A percentile compares a stretch with the other conserved stretches of the same genome.
Evolutionary conservation across 2,888 invertebrate genomes (phyloP).

Genomic region (Eupithecia dodoneata): DNA sequence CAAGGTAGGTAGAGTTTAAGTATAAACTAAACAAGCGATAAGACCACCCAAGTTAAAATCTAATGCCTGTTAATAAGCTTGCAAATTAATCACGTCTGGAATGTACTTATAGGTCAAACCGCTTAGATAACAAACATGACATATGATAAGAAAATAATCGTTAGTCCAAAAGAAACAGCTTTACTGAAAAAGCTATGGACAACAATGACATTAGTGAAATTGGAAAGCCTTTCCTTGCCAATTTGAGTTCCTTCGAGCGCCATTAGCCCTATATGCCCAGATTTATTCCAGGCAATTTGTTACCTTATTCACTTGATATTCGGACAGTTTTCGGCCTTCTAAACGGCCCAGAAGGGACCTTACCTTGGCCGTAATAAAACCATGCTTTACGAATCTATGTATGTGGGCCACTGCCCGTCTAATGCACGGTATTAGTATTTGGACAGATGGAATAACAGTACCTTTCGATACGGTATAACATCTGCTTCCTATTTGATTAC

Average conservation of each 20-base stretch:
- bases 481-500: neutral
- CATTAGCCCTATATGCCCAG: neutral
- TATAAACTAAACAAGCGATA: slow-evolving; percentile 10
- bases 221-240: no score
- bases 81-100: slow-evolving; percentile 40
- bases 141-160: neutral
- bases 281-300: neutral
- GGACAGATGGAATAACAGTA: neutral
- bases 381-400: neutral
- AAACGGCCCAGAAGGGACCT: neutral
- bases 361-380: neutral
- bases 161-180: neutral
- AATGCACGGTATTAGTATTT: no score
- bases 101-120: slow-evolving; percentile 39
- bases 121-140: slow-evolving; percentile 42
- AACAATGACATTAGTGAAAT: no score
- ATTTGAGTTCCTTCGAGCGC: neutral
- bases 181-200: no score
- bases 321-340: neutral
- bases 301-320: neutral
- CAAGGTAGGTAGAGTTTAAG: neutral
- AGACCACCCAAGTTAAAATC: slow-evolving; percentile 38
- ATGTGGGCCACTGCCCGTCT: neutral
- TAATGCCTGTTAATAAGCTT: slow-evolving; percentile 25
- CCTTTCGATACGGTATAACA: slow-evolving; percentile 4